Evolutionary conservation across 2,888 invertebrate species (phyloP), one percentile per base, ranked within the genome.

Genomic region (Leptarthrus brevirostris): DNA sequence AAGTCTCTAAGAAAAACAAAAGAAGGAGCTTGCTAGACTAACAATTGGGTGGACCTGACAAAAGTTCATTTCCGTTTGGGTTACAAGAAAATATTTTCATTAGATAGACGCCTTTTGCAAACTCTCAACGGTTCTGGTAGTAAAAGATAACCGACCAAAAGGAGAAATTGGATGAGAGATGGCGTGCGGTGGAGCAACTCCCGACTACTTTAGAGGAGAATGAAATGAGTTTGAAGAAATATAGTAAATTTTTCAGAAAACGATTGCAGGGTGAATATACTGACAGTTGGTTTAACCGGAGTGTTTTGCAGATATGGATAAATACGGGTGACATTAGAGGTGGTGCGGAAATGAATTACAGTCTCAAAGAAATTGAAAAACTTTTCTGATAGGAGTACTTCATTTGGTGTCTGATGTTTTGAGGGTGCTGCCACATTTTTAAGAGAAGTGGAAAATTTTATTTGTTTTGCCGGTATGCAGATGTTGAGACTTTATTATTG

Each of bases 51-150:
- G 18, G 71, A 54, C 54, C 54, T 71, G 36, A 54, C 53, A 71
- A 71, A 71, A 71, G 24, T 71, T 71, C 71, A 71, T 71, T 54
- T 71, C 71, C 71, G 71, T 54, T 71, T 71, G 54, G 54, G 40
- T 71, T 71, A 54, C 53, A 71, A 71, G 54, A 71, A 71, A 71
- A 71, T 71, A 71, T 71, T 71, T 71, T 71, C 71, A 71, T 71
- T 71, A 71, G 54, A 71, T 61, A 61, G 61, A 40, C 71, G 71
- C 71, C 71, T 71, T 54, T 40, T 36, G 34, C 34, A 47, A 44
- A 53, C 24, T 53, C 70, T 54, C 70, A 14, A n/a, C 44, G 44
- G 16, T 66, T 24, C 47, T 26, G 14, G 8, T 12, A 10, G 14
- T 24, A 3, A 14, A 16, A 24, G 16, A 49, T 24, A 14, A 66